A percentile compares a stretch with the other conserved stretches of the same genome.
Evolutionary conservation across 2,888 invertebrate genomes (phyloP).

Genomic region (Zhuqinia jingwanae): DNA sequence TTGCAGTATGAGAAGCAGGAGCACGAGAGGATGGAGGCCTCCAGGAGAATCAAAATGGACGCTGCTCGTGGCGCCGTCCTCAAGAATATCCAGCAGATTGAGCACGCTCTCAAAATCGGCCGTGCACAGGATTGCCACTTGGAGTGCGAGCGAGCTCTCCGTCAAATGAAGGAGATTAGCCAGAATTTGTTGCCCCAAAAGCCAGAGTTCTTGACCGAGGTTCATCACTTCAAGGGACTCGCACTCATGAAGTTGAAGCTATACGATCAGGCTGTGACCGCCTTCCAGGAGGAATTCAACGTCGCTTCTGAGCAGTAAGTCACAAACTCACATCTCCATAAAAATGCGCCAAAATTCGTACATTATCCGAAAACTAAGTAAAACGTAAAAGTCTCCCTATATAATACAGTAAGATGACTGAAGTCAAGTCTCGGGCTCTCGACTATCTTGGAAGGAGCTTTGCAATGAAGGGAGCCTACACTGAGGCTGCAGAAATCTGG

Average conservation of each 20-base stretch:
- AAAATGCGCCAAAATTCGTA: too few relatives aligned
- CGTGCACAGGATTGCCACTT: constrained; percentile 77
- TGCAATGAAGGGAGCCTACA: constrained; percentile 80
- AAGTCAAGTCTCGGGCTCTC: constrained; percentile 81
- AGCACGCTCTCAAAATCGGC: constrained; percentile 78
- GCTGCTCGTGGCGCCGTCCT: constrained; percentile 78
- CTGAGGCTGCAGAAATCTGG: constrained; percentile 81
- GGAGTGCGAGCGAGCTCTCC: constrained; percentile 78
- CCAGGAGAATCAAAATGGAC: constrained; percentile 76
- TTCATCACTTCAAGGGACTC: constrained; percentile 77
- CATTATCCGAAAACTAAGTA: too few relatives aligned
- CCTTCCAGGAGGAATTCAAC: constrained; percentile 76
- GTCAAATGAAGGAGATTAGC: constrained; percentile 79
- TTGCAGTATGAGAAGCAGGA: constrained; percentile 75
- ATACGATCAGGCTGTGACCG: constrained; percentile 75
- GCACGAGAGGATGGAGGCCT: constrained; percentile 75
- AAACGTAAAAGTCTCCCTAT: too few relatives aligned
- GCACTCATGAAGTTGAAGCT: constrained; percentile 76
- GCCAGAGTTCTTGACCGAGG: constrained; percentile 76
- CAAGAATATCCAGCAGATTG: constrained; percentile 78
- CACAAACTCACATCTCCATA: too few relatives aligned
- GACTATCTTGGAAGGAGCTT: constrained; percentile 81
- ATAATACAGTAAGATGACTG: constrained; percentile 77
- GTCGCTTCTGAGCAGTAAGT: constrained; percentile 74
- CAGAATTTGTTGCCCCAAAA: constrained; percentile 75